phyloP scores from a whole-genome alignment of 2,888 invertebrate species.

The Tipula helvola region DNA sequence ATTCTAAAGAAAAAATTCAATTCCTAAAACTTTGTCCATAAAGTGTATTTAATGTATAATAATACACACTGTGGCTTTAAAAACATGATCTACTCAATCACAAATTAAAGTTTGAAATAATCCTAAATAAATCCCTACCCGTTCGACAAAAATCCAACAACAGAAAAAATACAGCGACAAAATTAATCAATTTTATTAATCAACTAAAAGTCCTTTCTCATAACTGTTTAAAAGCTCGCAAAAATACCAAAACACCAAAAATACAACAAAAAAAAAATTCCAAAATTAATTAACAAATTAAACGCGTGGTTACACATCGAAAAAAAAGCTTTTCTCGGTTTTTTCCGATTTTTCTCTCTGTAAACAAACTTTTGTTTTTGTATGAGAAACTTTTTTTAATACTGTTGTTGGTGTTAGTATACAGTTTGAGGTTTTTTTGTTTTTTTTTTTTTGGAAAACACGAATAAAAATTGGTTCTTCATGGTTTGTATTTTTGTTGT shows the following conservation, averaged over 20 bases:
- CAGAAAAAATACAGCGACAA: background rate
- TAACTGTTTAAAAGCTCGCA: background rate
- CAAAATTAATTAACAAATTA: constrained; percentile 4
- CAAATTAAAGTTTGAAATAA: too few species aligned
- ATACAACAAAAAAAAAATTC: background rate
- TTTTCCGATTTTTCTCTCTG: background rate
- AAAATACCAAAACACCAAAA: background rate
- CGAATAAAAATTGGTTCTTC: background rate
- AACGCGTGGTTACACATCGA: constrained; percentile 4
- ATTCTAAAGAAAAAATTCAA: too few species aligned
- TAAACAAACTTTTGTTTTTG: background rate
- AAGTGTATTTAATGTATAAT: too few species aligned
- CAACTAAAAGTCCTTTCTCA: background rate
- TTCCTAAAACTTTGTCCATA: too few species aligned
- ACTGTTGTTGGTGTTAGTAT: background rate
- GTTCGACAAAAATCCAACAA: background rate
- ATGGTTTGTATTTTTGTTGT: background rate
- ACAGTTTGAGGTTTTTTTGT: background rate
- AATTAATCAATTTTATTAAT: background rate
- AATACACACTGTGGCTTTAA: too few species aligned
- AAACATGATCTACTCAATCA: too few species aligned
- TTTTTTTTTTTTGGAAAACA: background rate
- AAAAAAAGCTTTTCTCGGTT: background rate
- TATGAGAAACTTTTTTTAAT: background rate
- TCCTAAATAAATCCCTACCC: background rate